Evolutionary conservation across 2,113 vertebrate genomes (phyloP).

Genomic region (Petrocephalus zakoni): DNA sequence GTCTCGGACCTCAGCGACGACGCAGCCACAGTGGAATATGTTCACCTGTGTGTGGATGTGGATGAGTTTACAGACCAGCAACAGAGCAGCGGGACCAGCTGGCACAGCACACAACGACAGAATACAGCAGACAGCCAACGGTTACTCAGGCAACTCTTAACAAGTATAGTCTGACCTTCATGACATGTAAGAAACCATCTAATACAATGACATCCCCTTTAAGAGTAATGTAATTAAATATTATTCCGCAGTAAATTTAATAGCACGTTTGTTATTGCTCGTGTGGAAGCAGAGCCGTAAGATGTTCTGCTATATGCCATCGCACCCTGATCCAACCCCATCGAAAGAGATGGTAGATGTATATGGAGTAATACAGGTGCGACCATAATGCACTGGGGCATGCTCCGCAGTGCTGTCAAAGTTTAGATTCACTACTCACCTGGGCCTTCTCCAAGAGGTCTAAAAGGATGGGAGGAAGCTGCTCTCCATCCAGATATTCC

Average conservation of each 20-base stretch:
- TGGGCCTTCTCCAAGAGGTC: constrained; percentile 98
- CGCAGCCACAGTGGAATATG: constrained; percentile 97
- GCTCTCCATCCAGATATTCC: constrained; percentile 95
- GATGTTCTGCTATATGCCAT: neutral
- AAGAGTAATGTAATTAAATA: too few relatives aligned
- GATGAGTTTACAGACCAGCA: neutral
- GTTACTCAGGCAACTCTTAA: neutral
- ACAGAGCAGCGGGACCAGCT: neutral
- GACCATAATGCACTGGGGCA: neutral
- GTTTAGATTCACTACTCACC: constrained; percentile 53
- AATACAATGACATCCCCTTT: neutral
- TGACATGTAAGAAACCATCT: neutral
- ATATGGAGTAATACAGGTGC: too few relatives aligned
- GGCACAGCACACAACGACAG: neutral
- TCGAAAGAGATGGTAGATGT: neutral
- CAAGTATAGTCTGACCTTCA: neutral
- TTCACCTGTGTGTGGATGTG: constrained; percentile 71
- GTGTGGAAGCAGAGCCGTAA: neutral
- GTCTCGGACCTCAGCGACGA: constrained; percentile 93
- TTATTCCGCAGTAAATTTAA: too few relatives aligned
- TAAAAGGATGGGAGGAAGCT: constrained; percentile 93
- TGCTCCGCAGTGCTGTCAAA: neutral
- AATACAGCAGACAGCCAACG: neutral
- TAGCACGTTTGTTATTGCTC: too few relatives aligned
- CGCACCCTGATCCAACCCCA: neutral